Percentiles rank a stretch among this genome's conserved stretches.
Conservation (phyloP, 2,113 vertebrate species). For the Hemiscyllium ocellatum region DNA sequence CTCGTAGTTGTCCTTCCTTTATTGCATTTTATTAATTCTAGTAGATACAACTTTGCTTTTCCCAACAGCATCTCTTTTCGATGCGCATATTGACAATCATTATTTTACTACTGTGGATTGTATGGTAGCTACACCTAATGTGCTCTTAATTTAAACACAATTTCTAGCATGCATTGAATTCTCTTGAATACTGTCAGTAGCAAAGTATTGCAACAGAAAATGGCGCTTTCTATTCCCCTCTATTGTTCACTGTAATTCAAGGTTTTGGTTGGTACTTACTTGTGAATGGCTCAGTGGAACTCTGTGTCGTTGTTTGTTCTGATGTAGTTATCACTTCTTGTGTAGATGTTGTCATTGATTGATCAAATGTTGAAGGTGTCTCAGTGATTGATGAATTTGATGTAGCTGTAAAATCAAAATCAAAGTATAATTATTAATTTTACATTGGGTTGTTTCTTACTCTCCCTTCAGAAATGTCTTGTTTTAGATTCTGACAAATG, state of each 20-base stretch:
- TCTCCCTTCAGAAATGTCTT: too few relatives aligned
- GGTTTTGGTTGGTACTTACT: neutral
- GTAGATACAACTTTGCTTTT: neutral
- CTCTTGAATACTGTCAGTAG: neutral
- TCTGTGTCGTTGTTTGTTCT: neutral
- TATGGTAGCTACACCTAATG: neutral
- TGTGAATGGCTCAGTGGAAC: neutral
- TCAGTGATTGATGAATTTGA: too few relatives aligned
- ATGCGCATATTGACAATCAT: neutral
- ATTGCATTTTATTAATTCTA: neutral
- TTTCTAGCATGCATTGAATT: neutral
- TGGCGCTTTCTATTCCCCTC: neutral
- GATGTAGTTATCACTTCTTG: neutral
- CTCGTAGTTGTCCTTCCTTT: neutral
- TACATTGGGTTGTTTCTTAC: too few relatives aligned
- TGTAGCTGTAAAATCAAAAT: too few relatives aligned
- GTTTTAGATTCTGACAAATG: too few relatives aligned
- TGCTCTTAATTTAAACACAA: neutral
- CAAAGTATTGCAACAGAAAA: too few relatives aligned
- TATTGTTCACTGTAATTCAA: neutral
- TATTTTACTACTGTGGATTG: neutral
- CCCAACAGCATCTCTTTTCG: neutral
- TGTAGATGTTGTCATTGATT: too few relatives aligned
- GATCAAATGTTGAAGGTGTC: too few relatives aligned
- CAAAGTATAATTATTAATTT: too few relatives aligned